These are phyloP conservation scores for Gryllus longicercus DNA, from an alignment of 2,888 invertebrate species.

Conservation along the genomic window DNA sequence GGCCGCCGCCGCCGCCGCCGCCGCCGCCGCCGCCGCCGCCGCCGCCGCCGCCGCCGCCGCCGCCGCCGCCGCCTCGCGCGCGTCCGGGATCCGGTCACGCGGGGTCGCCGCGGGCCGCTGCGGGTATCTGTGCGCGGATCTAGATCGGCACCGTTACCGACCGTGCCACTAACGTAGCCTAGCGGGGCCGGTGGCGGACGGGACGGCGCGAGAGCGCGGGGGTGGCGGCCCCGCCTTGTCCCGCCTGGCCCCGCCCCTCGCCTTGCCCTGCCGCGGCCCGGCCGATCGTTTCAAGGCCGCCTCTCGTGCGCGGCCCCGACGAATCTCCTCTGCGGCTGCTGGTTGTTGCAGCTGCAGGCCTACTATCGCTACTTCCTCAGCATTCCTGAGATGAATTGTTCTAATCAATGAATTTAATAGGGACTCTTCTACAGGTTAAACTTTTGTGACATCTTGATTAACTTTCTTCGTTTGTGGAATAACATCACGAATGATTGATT, in stretches of 20 bases:
- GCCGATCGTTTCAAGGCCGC: too few species aligned
- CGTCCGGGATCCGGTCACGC: constrained; percentile 17
- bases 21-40: neutral
- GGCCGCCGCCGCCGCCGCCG: neutral
- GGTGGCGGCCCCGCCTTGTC: neutral
- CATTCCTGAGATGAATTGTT: too few species aligned
- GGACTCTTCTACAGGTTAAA: too few species aligned
- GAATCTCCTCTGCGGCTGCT: too few species aligned
- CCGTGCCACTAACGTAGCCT: constrained; percentile 17
- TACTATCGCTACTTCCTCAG: too few species aligned
- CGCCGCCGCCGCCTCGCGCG: neutral
- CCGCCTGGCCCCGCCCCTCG: neutral
- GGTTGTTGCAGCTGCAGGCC: too few species aligned
- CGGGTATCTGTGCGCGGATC: neutral
- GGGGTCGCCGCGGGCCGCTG: neutral
- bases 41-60: neutral
- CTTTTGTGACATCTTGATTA: too few species aligned
- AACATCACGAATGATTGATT: too few species aligned
- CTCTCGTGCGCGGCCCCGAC: too few species aligned
- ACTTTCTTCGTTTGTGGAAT: too few species aligned
- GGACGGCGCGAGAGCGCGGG: neutral
- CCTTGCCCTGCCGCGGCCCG: neutral
- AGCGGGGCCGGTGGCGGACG: neutral
- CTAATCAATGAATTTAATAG: too few species aligned
- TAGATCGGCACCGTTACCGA: neutral